phyloP scores from a whole-genome alignment of 2,888 invertebrate species.

The Frankliniella intonsa region DNA sequence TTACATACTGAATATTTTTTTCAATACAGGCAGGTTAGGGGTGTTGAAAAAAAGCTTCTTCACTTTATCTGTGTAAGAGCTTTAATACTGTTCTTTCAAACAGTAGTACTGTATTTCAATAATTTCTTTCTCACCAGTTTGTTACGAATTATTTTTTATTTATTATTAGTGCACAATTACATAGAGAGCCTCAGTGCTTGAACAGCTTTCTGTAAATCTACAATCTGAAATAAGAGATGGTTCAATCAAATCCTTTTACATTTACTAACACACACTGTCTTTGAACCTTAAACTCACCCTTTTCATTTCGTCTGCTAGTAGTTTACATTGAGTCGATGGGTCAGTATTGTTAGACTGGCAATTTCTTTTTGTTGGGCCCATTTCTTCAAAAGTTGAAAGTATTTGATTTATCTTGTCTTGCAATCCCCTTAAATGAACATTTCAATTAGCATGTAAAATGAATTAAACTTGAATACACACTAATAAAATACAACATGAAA shows the following conservation, averaged over 20 bases:
- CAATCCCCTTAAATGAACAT: not conserved
- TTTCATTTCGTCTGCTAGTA: slow-evolving; percentile 33
- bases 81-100: not conserved
- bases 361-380: not conserved
- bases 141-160: not conserved
- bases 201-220: not conserved
- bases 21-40: too few species aligned
- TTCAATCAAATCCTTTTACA: not conserved
- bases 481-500: too few species aligned
- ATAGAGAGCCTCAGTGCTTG: not conserved
- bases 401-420: not conserved
- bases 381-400: not conserved
- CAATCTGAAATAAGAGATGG: not conserved
- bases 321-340: not conserved
- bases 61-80: not conserved
- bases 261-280: slow-evolving; percentile 28
- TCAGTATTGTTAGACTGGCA: not conserved
- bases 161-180: not conserved
- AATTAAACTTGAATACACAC: not conserved
- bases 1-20: not conserved
- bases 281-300: slow-evolving; percentile 32
- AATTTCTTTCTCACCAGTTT: not conserved
- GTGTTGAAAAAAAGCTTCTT: too few species aligned
- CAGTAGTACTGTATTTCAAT: not conserved
- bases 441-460: not conserved